phyloP scores from a whole-genome alignment of 2,113 vertebrate species.

The Pavo muticus region DNA sequence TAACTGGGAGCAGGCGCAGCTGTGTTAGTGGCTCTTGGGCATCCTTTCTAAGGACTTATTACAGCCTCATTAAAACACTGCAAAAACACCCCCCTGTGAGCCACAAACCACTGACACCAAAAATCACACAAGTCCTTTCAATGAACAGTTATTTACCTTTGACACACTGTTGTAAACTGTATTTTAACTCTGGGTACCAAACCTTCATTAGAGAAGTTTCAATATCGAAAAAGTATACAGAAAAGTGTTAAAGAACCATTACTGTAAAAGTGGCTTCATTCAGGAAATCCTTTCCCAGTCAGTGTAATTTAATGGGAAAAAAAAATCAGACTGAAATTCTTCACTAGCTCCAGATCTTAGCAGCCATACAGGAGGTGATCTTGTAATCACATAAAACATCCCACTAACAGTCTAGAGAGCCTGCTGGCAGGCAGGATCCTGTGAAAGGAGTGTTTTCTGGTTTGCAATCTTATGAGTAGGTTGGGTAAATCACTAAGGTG shows the following conservation, averaged over 20 bases:
- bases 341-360: neutral
- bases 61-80: neutral
- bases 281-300: neutral
- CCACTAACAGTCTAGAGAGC: neutral
- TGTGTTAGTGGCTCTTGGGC: neutral
- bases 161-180: neutral
- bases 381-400: neutral
- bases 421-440: neutral
- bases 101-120: neutral
- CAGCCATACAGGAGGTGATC: neutral
- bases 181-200: neutral
- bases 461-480: slow-evolving; percentile 27
- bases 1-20: neutral
- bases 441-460: neutral
- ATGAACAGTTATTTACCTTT: neutral
- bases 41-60: neutral
- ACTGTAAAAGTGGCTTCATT: neutral
- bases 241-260: neutral
- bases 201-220: neutral
- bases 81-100: neutral
- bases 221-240: neutral
- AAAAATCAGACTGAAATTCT: neutral
- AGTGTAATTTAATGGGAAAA: neutral
- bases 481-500: slow-evolving; percentile 36
- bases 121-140: neutral